phyloP scores from a whole-genome alignment of 2,113 vertebrate species.

The Monopterus albus region DNA sequence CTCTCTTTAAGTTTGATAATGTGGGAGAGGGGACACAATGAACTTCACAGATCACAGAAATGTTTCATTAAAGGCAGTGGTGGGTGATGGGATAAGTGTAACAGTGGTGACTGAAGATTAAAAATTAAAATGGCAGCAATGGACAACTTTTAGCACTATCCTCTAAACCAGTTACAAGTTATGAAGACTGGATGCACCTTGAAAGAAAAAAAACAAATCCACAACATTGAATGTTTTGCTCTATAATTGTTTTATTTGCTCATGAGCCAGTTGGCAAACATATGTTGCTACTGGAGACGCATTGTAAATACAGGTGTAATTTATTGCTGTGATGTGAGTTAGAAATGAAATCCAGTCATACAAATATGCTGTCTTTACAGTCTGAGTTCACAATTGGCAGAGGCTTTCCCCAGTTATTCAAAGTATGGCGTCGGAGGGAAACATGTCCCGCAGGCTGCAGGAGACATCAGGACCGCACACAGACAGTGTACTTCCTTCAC shows the following conservation, averaged over 20 bases:
- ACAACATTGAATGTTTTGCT: not conserved
- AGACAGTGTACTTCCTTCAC: constrained; percentile 74
- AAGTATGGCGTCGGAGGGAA: constrained; percentile 61
- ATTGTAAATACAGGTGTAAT: constrained; percentile 38
- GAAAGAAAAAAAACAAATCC: not conserved
- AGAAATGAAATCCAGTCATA: constrained; percentile 47
- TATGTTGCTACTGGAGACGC: constrained; percentile 41
- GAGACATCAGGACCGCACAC: constrained; percentile 83
- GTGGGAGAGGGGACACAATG: too few relatives aligned
- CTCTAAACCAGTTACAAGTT: not conserved
- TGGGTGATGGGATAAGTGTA: not conserved
- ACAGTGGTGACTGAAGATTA: not conserved
- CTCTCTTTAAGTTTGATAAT: too few relatives aligned
- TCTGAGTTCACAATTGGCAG: constrained; percentile 39
- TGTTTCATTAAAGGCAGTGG: not conserved
- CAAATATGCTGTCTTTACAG: constrained; percentile 35
- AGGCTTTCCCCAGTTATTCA: constrained; percentile 70
- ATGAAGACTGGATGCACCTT: not conserved
- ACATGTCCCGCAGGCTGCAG: constrained; percentile 72
- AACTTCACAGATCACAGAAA: constrained; percentile 2
- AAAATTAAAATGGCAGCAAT: not conserved
- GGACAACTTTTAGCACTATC: not conserved
- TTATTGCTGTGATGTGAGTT: constrained; percentile 31
- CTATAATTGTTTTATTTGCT: not conserved
- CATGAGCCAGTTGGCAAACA: constrained; percentile 38